Base-by-base conservation (phyloP, 2,113 vertebrate genomes). In the Ageneiosus marmoratus region DNA sequence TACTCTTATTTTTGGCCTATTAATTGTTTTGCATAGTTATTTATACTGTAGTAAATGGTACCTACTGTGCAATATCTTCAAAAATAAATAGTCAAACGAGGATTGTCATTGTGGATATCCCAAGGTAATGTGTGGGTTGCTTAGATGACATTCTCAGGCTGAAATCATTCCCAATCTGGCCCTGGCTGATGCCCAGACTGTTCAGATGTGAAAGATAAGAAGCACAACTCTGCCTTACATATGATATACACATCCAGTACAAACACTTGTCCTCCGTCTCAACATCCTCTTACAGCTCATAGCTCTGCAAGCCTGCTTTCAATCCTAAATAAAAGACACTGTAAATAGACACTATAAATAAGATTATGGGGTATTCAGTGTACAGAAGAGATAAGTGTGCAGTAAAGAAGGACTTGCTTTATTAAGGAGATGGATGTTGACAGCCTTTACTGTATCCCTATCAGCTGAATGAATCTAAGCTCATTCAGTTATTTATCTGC, bases 271-370 rank as follows among this genome's bases (percentile, higher is more conserved):
- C 41, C 67, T 70, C n/a, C 44, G 37, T 37, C 37, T 70, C 67
- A 70, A 70, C 22, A 70, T 44, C 67, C 67, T 70, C 37, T 70
- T 70, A 24, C 67, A 44, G 67, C 37, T 70, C 37, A 70, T 46
- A 70, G 67, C 44, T 46, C 37, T n/a, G 12, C 10, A 70, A 70
- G 37, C 22, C 37, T 70, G 67, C 67, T 46, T 70, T 70, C 44
- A 70, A 70, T 70, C 67, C 69, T 27, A 8, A 48, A 73, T 73
- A 73, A 70, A 70, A 73, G 41, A 48, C 41, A 48, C 69, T 27
- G 65, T 44, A 69, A 46, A 73, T 48, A 73, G n/a, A 73, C n/a
- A 73, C n/a, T 73, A 16, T 73, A 73, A 73, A 48, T 48, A 48
- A 46, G 44, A 73, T 48, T 48, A 46, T 7, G 69, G 27, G 69